Conservation (phyloP, 2,113 vertebrate species). For the Lophotis ruficrista region DNA sequence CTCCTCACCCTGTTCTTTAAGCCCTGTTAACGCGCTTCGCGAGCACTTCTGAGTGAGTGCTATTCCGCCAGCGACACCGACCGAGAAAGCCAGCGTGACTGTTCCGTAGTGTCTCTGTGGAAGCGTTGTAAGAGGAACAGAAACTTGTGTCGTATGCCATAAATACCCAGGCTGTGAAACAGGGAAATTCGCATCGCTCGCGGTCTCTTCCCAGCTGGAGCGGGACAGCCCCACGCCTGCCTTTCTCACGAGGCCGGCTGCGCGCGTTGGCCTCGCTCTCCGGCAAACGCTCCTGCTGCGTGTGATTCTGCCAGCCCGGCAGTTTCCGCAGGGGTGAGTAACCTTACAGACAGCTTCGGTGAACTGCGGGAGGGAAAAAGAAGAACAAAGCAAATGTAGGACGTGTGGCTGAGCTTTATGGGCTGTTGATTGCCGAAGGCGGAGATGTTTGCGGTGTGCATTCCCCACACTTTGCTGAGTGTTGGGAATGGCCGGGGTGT, state of each 20-base stretch:
- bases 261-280: neutral
- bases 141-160: neutral
- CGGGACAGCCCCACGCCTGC: neutral
- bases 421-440: neutral
- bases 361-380: neutral
- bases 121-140: neutral
- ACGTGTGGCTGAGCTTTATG: neutral
- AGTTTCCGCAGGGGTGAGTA: neutral
- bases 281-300: neutral
- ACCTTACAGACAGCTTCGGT: neutral
- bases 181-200: neutral
- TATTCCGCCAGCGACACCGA: neutral
- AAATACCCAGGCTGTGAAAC: neutral
- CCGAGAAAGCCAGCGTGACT: neutral
- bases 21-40: neutral
- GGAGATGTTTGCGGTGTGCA: accelerated
- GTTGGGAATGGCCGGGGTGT: neutral
- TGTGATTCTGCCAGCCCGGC: neutral
- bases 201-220: neutral
- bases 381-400: neutral
- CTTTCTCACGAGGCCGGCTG: neutral
- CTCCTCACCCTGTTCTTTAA: accelerated
- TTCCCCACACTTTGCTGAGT: neutral
- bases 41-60: neutral
- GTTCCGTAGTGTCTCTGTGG: accelerated